These are phyloP conservation scores for Leptinotarsa juncta DNA, from an alignment of 2,888 invertebrate species.

Conservation along the genomic window DNA sequence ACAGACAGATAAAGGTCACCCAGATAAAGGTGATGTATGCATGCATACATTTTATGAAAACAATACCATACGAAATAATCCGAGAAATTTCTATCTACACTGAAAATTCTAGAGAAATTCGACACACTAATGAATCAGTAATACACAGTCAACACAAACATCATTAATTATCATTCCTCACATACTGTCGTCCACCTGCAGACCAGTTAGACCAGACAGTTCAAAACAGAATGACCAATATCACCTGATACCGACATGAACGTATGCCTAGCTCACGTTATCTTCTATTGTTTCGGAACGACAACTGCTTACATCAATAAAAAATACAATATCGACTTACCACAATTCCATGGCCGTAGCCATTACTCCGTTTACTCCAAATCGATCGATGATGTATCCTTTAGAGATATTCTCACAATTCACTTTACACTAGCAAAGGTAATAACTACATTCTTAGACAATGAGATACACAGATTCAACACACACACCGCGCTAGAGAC, in stretches of 20 bases:
- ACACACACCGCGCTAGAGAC: constrained; percentile 11
- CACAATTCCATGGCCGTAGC: neutral
- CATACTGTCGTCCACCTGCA: constrained; percentile 1
- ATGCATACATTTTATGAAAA: neutral
- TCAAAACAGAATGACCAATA: constrained; percentile 9
- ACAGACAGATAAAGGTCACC: too few relatives aligned
- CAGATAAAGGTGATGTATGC: neutral
- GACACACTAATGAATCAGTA: neutral
- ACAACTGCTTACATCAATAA: neutral
- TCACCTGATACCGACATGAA: neutral
- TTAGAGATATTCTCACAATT: neutral
- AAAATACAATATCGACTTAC: neutral
- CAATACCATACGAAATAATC: neutral
- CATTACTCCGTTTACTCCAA: constrained; percentile 7
- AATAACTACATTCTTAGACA: constrained; percentile 15
- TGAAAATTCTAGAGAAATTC: neutral
- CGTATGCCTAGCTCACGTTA: neutral
- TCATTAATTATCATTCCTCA: neutral
- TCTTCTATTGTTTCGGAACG: constrained; percentile 7
- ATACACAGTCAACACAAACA: neutral
- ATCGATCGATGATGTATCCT: neutral
- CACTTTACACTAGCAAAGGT: constrained; percentile 7
- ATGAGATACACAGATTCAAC: neutral
- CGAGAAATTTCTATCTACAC: too few relatives aligned
- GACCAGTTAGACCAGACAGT: neutral